phyloP scores from a whole-genome alignment of 2,888 invertebrate species.

The Parelbella ahira region DNA sequence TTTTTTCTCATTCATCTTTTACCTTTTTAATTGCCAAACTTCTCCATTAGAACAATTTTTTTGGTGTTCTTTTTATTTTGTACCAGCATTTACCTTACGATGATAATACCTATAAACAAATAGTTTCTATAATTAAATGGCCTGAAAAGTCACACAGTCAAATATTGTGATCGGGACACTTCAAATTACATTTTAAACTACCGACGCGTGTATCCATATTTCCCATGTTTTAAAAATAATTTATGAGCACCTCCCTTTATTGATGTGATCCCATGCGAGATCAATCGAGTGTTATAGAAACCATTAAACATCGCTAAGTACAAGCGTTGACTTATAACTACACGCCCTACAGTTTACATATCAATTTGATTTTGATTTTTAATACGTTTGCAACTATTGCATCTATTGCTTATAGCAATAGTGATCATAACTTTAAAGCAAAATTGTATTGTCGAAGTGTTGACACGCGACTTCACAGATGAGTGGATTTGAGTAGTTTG shows the following conservation, averaged over 20 bases:
- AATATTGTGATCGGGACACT: conserved; percentile 29
- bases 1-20: too few species aligned
- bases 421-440: conserved; percentile 24
- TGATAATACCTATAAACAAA: too few species aligned
- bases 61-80: too few species aligned
- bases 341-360: conserved; percentile 68
- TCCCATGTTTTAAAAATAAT: conserved; percentile 53
- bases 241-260: conserved; percentile 45
- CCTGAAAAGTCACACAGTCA: conserved; percentile 30
- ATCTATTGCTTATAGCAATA: conserved; percentile 27
- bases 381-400: conserved; percentile 26
- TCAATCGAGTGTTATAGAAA: conserved; percentile 75
- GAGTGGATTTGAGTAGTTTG: conserved; percentile 69
- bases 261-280: conserved; percentile 59
- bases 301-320: conserved; percentile 69
- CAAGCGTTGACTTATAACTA: conserved; percentile 37
- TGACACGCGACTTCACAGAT: conserved; percentile 62
- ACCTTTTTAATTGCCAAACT: too few species aligned
- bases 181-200: conserved; percentile 44
- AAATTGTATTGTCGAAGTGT: conserved; percentile 41
- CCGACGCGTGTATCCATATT: conserved; percentile 44
- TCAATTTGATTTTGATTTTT: conserved; percentile 51
- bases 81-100: too few species aligned
- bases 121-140: too few species aligned
- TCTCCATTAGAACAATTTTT: too few species aligned